A percentile compares a stretch with the other conserved stretches of the same genome.
These are phyloP conservation scores for Coendou prehensilis DNA, from an alignment of 2,797 vertebrate genomes.

Conservation along the genomic window DNA sequence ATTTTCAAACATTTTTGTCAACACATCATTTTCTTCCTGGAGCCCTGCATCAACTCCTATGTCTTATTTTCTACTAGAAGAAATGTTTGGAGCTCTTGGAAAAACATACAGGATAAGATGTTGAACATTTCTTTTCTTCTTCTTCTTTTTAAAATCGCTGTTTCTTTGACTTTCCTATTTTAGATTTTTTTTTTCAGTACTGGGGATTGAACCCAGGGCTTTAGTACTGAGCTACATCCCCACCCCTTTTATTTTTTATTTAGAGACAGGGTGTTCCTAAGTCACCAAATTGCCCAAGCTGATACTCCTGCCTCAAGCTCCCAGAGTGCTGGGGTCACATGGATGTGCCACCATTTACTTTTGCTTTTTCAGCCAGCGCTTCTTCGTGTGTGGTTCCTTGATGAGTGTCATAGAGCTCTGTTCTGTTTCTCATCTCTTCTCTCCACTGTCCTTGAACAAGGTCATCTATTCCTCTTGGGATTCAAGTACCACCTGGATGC, in stretches of 20 bases:
- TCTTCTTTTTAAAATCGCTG: not conserved
- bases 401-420: not conserved
- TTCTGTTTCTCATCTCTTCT: not conserved
- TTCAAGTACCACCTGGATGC: constrained; percentile 15
- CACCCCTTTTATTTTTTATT: not conserved
- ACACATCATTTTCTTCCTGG: not conserved
- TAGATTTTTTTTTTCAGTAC: not conserved
- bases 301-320: not conserved
- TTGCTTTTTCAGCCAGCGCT: not conserved
- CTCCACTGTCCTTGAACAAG: not conserved
- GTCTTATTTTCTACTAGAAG: constrained; percentile 5
- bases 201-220: not conserved
- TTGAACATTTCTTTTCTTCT: not conserved
- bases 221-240: not conserved
- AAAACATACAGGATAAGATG: not conserved
- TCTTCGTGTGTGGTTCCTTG: not conserved
- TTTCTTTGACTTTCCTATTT: constrained; percentile 2
- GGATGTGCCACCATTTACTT: not conserved
- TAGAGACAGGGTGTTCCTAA: not conserved
- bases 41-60: not conserved
- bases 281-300: not conserved
- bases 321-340: not conserved
- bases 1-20: not conserved
- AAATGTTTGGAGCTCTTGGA: not conserved
- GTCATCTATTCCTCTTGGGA: not conserved